Evolutionary conservation across 1,140 invertebrate genomes (phyloP), one percentile per base, ranked within the genome.

Genomic region (Micrasema longulum): DNA sequence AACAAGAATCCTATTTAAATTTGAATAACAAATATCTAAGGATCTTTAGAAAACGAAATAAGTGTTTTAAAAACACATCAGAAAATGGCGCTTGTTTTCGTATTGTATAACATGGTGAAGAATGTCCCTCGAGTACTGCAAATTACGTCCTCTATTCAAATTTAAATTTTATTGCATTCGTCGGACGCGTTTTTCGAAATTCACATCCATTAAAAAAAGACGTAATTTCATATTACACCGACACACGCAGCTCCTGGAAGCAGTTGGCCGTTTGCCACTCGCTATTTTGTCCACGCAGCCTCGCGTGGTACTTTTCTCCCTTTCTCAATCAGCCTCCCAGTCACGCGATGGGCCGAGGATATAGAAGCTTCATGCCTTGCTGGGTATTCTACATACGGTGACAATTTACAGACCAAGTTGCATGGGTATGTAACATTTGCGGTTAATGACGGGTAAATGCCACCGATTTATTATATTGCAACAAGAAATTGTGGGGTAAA

Each of bases 221-320:
- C 57, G 22, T 62, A 62, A 62, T 62, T 62, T 43, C 38, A 62
- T 62, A 62, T 62, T 62, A 41, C 36, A 62, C 36, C 35, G 7
- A 12, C 18, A 18, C 35, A 62, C 57, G 57, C 57, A 62, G 57
- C 57, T 62, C 12, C 57, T 22, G 57, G 53, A 11, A 11, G 48
- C 18, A 52, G 48, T 50, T 22, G 47, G 47, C 47, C 16, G 18
- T 50, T n/a, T 9, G 26, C 12, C 52, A 26, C 48, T 12, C n/a
- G n/a, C n/a, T n/a, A n/a, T 31, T 31, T 31, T 31, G 26, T 31
- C 48, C 16, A 16, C 48, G 14, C 14, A 26, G 20, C 10, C 11
- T 52, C 50, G 14, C 50, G 50, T 26, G 7, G 50, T n/a, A n/a
- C 50, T 31, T 12, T 2, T 63, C 20, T 14, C 22, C 23, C 26